phyloP scores from a whole-genome alignment of 2,113 vertebrate species.

The Myotis yumanensis region DNA sequence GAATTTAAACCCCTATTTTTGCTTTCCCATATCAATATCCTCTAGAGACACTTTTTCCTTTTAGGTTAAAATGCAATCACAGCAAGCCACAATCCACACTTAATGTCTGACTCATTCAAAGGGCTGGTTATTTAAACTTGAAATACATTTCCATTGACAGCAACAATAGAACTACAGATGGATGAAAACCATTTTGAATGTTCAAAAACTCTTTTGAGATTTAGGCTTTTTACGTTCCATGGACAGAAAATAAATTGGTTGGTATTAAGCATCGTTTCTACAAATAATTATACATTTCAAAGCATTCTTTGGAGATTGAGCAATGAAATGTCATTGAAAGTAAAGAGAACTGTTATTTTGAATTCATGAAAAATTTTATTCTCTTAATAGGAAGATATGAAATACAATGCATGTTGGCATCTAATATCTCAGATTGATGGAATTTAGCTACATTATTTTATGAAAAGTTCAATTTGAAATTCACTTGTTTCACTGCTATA shows the following conservation, averaged over 20 bases:
- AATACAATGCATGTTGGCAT: neutral
- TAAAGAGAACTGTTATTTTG: neutral
- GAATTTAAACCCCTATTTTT: neutral
- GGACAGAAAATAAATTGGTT: slow-evolving; percentile 23
- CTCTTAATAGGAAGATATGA: neutral
- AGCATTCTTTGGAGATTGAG: neutral
- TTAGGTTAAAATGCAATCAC: slow-evolving; percentile 21
- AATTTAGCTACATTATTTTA: slow-evolving; percentile 5
- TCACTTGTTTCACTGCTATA: neutral
- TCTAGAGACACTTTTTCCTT: neutral
- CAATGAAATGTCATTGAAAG: neutral
- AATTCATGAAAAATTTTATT: neutral
- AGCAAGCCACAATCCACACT: neutral
- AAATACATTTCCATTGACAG: slow-evolving; percentile 42
- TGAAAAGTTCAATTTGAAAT: slow-evolving; percentile 17
- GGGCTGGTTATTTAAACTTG: slow-evolving; percentile 24
- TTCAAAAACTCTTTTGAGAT: slow-evolving; percentile 21
- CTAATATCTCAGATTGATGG: neutral
- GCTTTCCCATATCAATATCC: neutral
- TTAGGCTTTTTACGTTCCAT: slow-evolving; percentile 31
- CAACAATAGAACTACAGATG: slow-evolving; percentile 7
- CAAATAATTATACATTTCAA: slow-evolving; percentile 34
- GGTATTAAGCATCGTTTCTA: neutral
- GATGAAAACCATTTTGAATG: slow-evolving; percentile 13
- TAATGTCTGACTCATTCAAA: slow-evolving; percentile 11